These are phyloP conservation scores for Catocala nupta DNA, from an alignment of 2,888 invertebrate genomes.

Conservation along the genomic window DNA sequence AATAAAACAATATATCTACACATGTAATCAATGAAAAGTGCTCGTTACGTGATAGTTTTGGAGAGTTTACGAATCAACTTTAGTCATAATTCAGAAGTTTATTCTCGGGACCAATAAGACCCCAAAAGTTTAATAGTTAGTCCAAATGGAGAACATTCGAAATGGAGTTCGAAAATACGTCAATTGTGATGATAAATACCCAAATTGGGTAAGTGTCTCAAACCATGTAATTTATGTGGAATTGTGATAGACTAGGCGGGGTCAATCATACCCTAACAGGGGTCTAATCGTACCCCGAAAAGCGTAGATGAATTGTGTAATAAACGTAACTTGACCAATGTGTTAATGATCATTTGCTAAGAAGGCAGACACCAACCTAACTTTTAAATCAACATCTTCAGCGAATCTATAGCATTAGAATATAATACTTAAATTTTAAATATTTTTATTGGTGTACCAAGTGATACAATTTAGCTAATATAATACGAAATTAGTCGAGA, in stretches of 20 bases:
- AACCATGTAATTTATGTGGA: not conserved
- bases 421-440: too few relatives aligned
- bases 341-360: not conserved
- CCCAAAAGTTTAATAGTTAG: not conserved
- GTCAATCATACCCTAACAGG: not conserved
- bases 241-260: conserved; percentile 5
- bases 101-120: not conserved
- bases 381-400: too few relatives aligned
- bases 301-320: not conserved
- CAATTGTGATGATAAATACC: conserved; percentile 11
- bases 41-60: conserved; percentile 1
- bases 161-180: not conserved
- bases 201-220: not conserved
- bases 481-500: too few relatives aligned
- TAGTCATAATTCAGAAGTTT: conserved; percentile 4
- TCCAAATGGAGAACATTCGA: not conserved
- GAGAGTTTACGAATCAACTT: conserved; percentile 5
- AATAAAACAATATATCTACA: conserved; percentile 24
- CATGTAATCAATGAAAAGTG: conserved; percentile 16
- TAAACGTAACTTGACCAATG: not conserved
- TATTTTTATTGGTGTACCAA: too few relatives aligned
- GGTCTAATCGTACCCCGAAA: not conserved
- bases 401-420: too few relatives aligned
- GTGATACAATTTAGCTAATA: too few relatives aligned
- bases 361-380: too few relatives aligned